These are phyloP conservation scores for Leucoraja ocellata DNA, from an alignment of 2,797 vertebrate species.

Conservation along the genomic window DNA sequence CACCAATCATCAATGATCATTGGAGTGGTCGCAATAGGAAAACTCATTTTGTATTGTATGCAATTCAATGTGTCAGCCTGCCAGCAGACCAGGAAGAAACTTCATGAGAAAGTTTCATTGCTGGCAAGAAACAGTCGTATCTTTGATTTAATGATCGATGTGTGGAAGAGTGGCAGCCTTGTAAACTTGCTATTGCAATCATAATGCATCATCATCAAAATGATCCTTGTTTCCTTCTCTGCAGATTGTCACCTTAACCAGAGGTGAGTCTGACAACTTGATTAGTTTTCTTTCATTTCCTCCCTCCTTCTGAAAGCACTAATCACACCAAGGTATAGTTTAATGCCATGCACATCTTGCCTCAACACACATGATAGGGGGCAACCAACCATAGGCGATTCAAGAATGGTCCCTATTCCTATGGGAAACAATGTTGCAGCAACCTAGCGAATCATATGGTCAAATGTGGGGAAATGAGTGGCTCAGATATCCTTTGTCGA, in stretches of 20 bases:
- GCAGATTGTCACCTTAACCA: too few species aligned
- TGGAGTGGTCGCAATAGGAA: neutral
- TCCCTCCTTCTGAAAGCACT: neutral
- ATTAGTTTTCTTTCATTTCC: neutral
- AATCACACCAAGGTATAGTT: neutral
- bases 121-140: neutral
- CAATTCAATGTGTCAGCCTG: neutral
- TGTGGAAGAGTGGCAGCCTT: neutral
- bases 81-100: neutral
- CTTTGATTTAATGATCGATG: neutral
- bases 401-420: neutral
- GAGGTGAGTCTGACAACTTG: neutral
- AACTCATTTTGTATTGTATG: neutral
- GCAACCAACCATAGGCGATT: neutral
- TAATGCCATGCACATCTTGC: neutral
- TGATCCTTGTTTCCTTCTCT: neutral
- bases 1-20: neutral
- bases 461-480: neutral
- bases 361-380: neutral
- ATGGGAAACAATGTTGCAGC: neutral
- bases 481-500: neutral
- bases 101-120: neutral
- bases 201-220: neutral
- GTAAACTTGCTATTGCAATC: neutral
- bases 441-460: neutral